phyloP scores from a whole-genome alignment of 2,113 vertebrate species.

The Cettia cetti region DNA sequence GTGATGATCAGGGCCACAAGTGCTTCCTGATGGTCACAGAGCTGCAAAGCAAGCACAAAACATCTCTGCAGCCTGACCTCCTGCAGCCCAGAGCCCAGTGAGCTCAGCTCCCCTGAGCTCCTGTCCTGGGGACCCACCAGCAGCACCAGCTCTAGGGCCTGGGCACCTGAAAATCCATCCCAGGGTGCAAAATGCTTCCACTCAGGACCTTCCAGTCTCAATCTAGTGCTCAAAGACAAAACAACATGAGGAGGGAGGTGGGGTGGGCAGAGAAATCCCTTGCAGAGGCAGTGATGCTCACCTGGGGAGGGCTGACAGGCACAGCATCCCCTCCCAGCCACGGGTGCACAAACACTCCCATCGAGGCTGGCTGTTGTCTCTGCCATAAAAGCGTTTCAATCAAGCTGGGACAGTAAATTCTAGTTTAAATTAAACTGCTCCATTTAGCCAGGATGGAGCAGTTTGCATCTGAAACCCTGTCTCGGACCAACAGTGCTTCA shows the following conservation, averaged over 20 bases:
- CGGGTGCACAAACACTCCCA: neutral
- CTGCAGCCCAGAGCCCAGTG: neutral
- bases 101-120: neutral
- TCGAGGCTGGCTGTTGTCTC: neutral
- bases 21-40: too few relatives aligned
- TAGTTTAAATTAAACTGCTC: constrained; percentile 38
- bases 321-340: neutral
- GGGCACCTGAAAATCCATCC: neutral
- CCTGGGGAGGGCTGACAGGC: neutral
- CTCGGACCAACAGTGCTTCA: constrained; percentile 37
- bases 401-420: constrained; percentile 41
- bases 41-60: neutral
- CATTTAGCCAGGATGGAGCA: constrained; percentile 36
- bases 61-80: neutral
- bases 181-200: neutral
- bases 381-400: constrained; percentile 38
- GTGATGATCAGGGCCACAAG: neutral
- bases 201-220: neutral
- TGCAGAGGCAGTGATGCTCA: neutral
- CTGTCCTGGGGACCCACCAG: neutral
- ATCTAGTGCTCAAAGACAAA: neutral
- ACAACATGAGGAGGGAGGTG: neutral
- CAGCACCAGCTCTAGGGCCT: neutral
- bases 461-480: constrained; percentile 12
- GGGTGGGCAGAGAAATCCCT: neutral